Evolutionary conservation across 2,113 vertebrate genomes (phyloP), one percentile per base, ranked within the genome.

Genomic region (Dipodomys spectabilis): DNA sequence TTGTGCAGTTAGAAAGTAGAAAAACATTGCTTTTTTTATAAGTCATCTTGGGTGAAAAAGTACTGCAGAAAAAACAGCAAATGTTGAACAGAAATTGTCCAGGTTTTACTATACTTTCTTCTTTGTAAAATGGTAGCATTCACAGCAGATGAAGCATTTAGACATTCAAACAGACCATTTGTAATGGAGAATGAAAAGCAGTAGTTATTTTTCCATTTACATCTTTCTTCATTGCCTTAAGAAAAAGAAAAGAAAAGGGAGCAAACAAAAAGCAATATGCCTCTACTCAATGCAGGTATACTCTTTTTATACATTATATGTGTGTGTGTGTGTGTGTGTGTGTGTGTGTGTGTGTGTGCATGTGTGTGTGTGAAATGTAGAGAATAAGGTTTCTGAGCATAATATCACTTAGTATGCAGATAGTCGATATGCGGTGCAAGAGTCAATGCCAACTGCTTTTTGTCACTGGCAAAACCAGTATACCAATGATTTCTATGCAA

Each of bases 341-440:
- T 39, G 39, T 39, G 35, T 39, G 35, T 39, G 35, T 4, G 35
- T 4, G 35, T 4, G 35, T 4, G 35, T 4, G 35, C 4, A 4
- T 39, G 35, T 39, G 39, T 39, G 5, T 39, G 39, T 39, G 39
- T 39, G 1, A 82, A 90, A 60, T 13, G 0, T 71, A 4, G 9
- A 85, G 62, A 90, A 69, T 18, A 80, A 1, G 0, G 18, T 0
- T 49, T 0, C 39, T 88, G 90, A 96, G 6, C 18, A 78, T 92
- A 28, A 60, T 77, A 32, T 57, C 65, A 30, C 69, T 91, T 2
- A 77, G 15, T 79, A 95, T 92, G 73, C 91, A 96, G 49, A 68
- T 81, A 35, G 16, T 82, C 49, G 85, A 35, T 62, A 30, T 71
- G 11, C 8, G 44, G 30, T 73, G 49, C 75, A 18, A 68, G 13